These are phyloP conservation scores for Spinibarbus caldwelli DNA, from an alignment of 2,797 vertebrate genomes.

Conservation along the genomic window DNA sequence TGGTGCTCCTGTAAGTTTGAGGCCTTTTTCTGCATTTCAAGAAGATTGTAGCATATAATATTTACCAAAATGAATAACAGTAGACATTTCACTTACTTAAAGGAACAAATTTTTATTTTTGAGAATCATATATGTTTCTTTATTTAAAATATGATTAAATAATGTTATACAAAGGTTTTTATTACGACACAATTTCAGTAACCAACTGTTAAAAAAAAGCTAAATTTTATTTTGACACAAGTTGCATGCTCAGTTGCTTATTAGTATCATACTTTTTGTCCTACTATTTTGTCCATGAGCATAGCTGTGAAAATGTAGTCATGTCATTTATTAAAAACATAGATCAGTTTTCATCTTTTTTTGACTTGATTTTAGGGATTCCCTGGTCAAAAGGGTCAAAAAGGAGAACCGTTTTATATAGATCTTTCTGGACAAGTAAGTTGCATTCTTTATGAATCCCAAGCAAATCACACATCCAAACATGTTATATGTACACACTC, in stretches of 20 bases:
- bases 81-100: neutral
- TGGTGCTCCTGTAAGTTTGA: slow-evolving; percentile 78
- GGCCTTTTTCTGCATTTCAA: neutral
- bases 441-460: neutral
- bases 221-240: neutral
- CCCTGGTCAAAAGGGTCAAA: slow-evolving; percentile 85
- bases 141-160: neutral
- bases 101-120: neutral
- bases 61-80: neutral
- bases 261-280: neutral
- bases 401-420: slow-evolving; percentile 86
- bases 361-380: slow-evolving; percentile 76
- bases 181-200: too few species aligned
- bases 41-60: neutral
- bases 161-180: too few species aligned
- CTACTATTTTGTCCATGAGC: neutral
- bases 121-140: neutral
- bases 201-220: too few species aligned
- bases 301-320: neutral
- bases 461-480: neutral
- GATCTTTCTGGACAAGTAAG: slow-evolving; percentile 77
- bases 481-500: neutral
- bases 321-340: neutral
- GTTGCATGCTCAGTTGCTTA: neutral
- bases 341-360: neutral